Percentiles rank a stretch among this genome's conserved stretches.
These are phyloP conservation scores for Sinhomidia bicolor DNA, from an alignment of 2,888 invertebrate species.

Conservation along the genomic window DNA sequence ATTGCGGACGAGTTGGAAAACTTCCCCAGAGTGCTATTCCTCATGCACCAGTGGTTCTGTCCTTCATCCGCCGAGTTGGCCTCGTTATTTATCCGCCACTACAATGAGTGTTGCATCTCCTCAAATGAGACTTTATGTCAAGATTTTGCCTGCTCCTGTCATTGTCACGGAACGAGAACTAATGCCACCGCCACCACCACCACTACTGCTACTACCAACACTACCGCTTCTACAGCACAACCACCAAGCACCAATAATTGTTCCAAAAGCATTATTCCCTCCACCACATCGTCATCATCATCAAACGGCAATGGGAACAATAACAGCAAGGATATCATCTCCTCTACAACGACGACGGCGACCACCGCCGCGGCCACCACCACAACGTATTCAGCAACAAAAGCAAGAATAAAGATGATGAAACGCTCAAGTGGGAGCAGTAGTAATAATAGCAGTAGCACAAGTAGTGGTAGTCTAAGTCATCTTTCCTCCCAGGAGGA, in stretches of 20 bases:
- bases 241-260: slow-evolving; percentile 9
- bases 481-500: slow-evolving; percentile 63
- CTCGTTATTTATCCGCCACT: slow-evolving; percentile 72
- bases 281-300: slow-evolving; percentile 10
- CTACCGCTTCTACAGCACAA: too few species aligned
- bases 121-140: slow-evolving; percentile 72
- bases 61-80: slow-evolving; percentile 80
- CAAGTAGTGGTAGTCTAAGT: slow-evolving; percentile 63
- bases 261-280: not conserved
- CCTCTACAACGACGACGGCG: too few species aligned
- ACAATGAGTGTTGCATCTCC: slow-evolving; percentile 61
- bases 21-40: slow-evolving; percentile 82
- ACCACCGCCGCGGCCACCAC: slow-evolving; percentile 23
- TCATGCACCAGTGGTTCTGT: slow-evolving; percentile 83
- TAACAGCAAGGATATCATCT: too few species aligned
- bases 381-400: slow-evolving; percentile 50
- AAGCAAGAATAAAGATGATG: slow-evolving; percentile 54
- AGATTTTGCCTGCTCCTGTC: slow-evolving; percentile 60
- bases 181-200: too few species aligned
- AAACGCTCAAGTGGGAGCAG: slow-evolving; percentile 60
- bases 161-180: slow-evolving; percentile 54
- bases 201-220: not conserved
- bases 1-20: slow-evolving; percentile 81
- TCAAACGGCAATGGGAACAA: slow-evolving; percentile 48
- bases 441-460: slow-evolving; percentile 51